Percentiles rank a stretch among this genome's conserved stretches.
Conservation (phyloP, 2,888 invertebrate genomes). For the Encarsia formosa region DNA sequence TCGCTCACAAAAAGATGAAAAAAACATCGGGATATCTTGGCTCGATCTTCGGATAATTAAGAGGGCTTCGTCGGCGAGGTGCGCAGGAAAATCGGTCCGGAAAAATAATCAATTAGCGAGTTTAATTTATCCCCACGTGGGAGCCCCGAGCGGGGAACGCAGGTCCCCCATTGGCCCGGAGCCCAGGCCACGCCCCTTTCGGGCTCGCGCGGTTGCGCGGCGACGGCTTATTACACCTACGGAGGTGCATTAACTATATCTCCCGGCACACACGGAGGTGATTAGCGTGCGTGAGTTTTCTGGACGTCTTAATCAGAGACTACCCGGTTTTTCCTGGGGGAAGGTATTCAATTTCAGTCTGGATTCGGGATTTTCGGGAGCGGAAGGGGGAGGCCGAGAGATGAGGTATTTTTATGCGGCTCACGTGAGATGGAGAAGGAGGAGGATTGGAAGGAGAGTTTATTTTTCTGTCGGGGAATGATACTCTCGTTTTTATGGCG, state of each 20-base stretch:
- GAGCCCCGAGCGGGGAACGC: conserved; percentile 36
- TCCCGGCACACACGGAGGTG: background rate
- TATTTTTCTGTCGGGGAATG: too few species aligned
- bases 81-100: background rate
- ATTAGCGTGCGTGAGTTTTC: background rate
- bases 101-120: conserved; percentile 32
- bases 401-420: background rate
- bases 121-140: conserved; percentile 29
- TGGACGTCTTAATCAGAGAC: background rate
- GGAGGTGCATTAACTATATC: background rate
- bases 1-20: too few species aligned
- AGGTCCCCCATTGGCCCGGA: conserved; percentile 45
- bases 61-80: background rate
- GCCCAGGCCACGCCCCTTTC: conserved; percentile 34
- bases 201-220: background rate
- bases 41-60: too few species aligned
- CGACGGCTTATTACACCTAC: background rate
- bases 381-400: background rate
- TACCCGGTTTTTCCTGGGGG: too few species aligned
- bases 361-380: background rate
- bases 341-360: background rate
- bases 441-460: too few species aligned
- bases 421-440: background rate
- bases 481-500: too few species aligned
- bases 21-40: too few species aligned